A percentile compares a stretch with the other conserved stretches of the same genome.
Evolutionary conservation across 2,888 invertebrate genomes (phyloP).

Genomic region (Andricus quercusramuli): DNA sequence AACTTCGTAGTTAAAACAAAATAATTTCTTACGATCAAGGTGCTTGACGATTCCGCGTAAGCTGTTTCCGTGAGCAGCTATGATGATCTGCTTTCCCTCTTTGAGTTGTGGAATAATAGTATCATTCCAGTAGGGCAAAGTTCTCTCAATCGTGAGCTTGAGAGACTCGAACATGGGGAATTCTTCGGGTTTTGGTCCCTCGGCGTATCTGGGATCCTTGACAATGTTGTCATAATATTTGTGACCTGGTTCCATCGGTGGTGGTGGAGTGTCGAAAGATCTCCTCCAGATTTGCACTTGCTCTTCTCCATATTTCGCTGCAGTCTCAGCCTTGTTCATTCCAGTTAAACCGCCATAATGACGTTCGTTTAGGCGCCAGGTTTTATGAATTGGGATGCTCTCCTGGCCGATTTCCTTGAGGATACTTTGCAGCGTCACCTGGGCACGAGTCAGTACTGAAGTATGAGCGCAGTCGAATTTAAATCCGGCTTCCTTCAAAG

Average conservation of each 20-base stretch:
- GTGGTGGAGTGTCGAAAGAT: slow-evolving; percentile 90
- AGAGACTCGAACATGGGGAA: slow-evolving; percentile 92
- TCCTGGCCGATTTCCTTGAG: slow-evolving; percentile 84
- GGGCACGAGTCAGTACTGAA: slow-evolving; percentile 89
- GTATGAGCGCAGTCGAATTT: slow-evolving; percentile 90
- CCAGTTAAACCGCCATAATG: slow-evolving; percentile 94
- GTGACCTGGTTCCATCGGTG: slow-evolving; percentile 88
- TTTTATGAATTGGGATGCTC: slow-evolving; percentile 84
- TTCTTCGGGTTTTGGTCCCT: slow-evolving; percentile 85
- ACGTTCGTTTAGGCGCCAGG: slow-evolving; percentile 93
- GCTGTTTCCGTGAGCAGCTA: slow-evolving; percentile 93
- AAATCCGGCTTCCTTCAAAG: slow-evolving; percentile 85
- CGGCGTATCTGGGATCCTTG: slow-evolving; percentile 87
- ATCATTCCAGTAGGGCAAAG: slow-evolving; percentile 92
- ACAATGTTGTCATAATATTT: slow-evolving; percentile 87
- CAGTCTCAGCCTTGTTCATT: slow-evolving; percentile 91
- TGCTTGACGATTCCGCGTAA: slow-evolving; percentile 92
- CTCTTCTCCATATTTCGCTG: slow-evolving; percentile 91
- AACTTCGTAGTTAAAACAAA: not conserved
- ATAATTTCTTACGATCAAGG: slow-evolving; percentile 85
- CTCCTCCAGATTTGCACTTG: slow-evolving; percentile 93
- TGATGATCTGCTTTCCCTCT: slow-evolving; percentile 88
- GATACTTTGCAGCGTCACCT: slow-evolving; percentile 86
- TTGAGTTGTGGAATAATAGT: slow-evolving; percentile 91
- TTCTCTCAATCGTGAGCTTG: slow-evolving; percentile 89